phyloP scores from a whole-genome alignment of 2,113 vertebrate genomes.

The Catharus minimus region DNA sequence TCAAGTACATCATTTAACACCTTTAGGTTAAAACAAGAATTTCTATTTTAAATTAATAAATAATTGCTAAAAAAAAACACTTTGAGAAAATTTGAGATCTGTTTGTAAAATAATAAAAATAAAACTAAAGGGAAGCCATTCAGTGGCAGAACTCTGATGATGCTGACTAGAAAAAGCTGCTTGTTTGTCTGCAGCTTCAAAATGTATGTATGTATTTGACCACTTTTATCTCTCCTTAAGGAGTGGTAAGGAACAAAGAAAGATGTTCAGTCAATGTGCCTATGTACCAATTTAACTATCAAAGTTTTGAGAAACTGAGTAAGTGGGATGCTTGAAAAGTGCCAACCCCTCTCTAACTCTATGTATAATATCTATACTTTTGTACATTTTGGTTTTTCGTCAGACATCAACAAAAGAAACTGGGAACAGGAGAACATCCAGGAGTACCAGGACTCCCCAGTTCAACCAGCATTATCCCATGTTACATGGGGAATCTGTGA shows the following conservation, averaged over 20 bases:
- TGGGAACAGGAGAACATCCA: conserved; percentile 82
- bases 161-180: not conserved
- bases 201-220: not conserved
- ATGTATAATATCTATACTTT: not conserved
- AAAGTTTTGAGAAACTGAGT: not conserved
- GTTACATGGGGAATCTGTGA: conserved; percentile 84
- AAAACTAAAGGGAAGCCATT: not conserved
- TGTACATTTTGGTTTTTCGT: not conserved
- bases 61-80: not conserved
- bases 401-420: conserved; percentile 76
- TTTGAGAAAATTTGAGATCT: not conserved
- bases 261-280: not conserved
- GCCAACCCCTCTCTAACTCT: not conserved
- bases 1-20: not conserved
- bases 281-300: not conserved
- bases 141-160: not conserved
- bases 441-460: conserved; percentile 78
- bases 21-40: not conserved
- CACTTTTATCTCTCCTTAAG: not conserved
- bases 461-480: conserved; percentile 74
- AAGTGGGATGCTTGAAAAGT: not conserved
- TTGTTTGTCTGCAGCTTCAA: not conserved
- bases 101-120: not conserved
- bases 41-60: not conserved
- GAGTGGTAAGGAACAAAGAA: not conserved